Evolutionary conservation across 2,888 invertebrate species (phyloP).

Genomic region (Neocrepidodera transversa): DNA sequence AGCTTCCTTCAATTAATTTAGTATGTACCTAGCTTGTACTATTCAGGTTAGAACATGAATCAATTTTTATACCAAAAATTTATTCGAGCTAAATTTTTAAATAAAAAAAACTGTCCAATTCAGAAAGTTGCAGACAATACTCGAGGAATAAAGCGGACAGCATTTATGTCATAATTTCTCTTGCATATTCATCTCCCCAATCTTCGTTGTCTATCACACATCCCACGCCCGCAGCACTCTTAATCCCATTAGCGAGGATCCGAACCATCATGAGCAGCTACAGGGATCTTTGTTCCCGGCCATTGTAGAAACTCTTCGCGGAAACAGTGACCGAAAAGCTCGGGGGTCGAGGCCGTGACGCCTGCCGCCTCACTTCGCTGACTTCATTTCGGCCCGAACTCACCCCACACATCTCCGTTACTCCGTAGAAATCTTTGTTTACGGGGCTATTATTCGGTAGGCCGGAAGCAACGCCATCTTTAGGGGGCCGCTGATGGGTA

Average conservation of each 20-base stretch:
- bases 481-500: not conserved
- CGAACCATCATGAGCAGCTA: conserved; percentile 41
- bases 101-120: too few species aligned
- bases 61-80: too few species aligned
- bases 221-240: conserved; percentile 56
- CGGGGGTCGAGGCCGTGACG: conserved; percentile 58
- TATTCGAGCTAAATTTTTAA: too few species aligned
- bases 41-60: too few species aligned
- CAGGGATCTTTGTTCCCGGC: conserved; percentile 54
- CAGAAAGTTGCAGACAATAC: too few species aligned
- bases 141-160: too few species aligned
- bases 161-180: not conserved
- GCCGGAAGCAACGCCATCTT: conserved; percentile 10
- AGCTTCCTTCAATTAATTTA: too few species aligned
- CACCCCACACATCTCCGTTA: conserved; percentile 7
- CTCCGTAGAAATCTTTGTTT: conserved; percentile 1
- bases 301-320: conserved; percentile 55
- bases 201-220: conserved; percentile 54
- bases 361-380: conserved; percentile 25
- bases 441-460: conserved; percentile 2
- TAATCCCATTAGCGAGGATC: conserved; percentile 56
- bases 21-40: too few species aligned
- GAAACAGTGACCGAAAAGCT: conserved; percentile 53
- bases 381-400: conserved; percentile 23
- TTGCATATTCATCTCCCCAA: conserved; percentile 29